Evolutionary conservation across 1,140 invertebrate genomes (phyloP).

Genomic region (Pseudomyrmex pallidus): DNA sequence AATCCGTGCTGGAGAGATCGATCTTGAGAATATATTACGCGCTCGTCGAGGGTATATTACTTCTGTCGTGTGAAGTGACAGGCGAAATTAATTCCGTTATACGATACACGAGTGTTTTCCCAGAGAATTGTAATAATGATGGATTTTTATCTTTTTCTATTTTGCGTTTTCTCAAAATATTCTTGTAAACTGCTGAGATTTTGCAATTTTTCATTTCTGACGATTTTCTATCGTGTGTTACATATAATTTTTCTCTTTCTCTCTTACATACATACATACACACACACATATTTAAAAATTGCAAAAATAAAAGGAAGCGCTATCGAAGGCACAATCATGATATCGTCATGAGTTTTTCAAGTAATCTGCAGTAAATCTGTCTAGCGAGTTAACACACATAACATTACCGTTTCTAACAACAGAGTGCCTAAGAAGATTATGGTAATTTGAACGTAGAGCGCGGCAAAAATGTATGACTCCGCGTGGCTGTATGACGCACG

Average conservation of each 20-base stretch:
- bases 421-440: conserved; percentile 19
- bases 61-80: not conserved
- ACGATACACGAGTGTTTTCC: not conserved
- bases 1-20: conserved; percentile 4
- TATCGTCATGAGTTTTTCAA: too few relatives aligned
- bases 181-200: not conserved
- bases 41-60: not conserved
- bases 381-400: not conserved
- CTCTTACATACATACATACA: too few relatives aligned
- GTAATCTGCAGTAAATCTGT: not conserved
- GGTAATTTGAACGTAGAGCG: conserved; percentile 14
- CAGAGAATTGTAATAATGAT: not conserved
- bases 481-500: conserved; percentile 31
- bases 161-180: not conserved
- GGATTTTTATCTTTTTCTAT: not conserved
- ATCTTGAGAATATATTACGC: not conserved
- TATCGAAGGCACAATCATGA: too few relatives aligned
- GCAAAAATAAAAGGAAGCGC: too few relatives aligned
- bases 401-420: not conserved
- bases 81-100: not conserved
- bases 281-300: too few relatives aligned
- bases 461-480: conserved; percentile 37
- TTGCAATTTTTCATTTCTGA: not conserved
- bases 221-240: too few relatives aligned
- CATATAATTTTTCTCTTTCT: too few relatives aligned